Evolutionary conservation across 2,113 vertebrate genomes (phyloP).

Genomic region (Anser brachyrhynchus): DNA sequence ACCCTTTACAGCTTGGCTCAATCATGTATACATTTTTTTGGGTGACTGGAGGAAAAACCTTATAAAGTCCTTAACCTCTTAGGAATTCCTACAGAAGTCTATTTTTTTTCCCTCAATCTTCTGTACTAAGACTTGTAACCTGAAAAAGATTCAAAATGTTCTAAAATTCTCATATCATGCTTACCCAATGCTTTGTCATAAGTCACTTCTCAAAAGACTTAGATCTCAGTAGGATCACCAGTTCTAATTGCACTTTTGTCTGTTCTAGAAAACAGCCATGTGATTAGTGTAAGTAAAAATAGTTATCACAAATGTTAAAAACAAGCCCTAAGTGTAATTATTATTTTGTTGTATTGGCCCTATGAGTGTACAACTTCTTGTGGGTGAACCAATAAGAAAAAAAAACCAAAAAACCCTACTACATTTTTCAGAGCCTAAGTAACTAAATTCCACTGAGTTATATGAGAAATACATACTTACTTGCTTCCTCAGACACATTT

Average conservation of each 20-base stretch:
- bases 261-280: neutral
- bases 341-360: neutral
- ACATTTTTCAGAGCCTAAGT: neutral
- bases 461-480: neutral
- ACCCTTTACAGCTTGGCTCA: neutral
- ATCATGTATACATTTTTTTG: neutral
- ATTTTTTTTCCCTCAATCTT: neutral
- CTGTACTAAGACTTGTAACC: neutral
- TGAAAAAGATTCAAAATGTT: neutral
- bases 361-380: neutral
- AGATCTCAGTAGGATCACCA: neutral
- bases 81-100: neutral
- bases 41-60: neutral
- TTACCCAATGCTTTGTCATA: neutral
- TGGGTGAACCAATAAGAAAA: neutral
- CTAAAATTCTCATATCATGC: neutral
- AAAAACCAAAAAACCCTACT: neutral
- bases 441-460: neutral
- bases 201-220: neutral
- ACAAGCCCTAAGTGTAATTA: neutral
- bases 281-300: neutral
- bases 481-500: neutral
- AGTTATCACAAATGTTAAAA: neutral
- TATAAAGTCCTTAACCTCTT: neutral
- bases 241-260: neutral